Evolutionary conservation across 2,888 invertebrate species (phyloP), one percentile per base, ranked within the genome.

Genomic region (Aporophyla nigra): DNA sequence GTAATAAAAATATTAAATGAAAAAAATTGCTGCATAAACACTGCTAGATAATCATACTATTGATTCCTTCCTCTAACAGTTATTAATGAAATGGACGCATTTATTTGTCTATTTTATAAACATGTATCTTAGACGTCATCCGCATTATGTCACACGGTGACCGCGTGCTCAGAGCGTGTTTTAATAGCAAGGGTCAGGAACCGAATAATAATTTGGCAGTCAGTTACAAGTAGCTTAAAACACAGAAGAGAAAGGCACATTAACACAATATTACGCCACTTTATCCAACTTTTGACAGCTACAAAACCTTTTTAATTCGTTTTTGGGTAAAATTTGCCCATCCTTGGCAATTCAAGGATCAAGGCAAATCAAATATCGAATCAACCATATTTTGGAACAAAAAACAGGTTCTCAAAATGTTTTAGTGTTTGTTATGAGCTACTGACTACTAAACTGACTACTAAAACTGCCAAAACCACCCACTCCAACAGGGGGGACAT

Each of bases 141-240:
- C 27, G n/a, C n/a, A n/a, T 72, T 77, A 70, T 72, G 63, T 85
- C 83, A 76, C 73, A 54, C 61, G n/a, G 21, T 46, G 58, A 43
- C 46, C 74, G 66, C 59, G 77, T 85, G 75, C 10, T 56, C 2
- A 9, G 62, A 40, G 49, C 71, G 40, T 67, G 67, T 40, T 59
- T 43, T 16, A 27, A 43, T 56, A 62, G 1, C 49, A 56, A 54
- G 33, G 69, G 72, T 82, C 65, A 69, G 58, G 33, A 63, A 71
- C 67, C 49, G 56, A 58, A 67, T 68, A 21, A 19, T 72, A 49
- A 58, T 40, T 24, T 49, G 7, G 19, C 12, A 65, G 46, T 27
- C 14, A 27, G 14, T 49, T 49, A 66, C 7, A 14, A 65, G 24
- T 14, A 46, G 63, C 24, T 24, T 19, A 21, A 40, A n/a, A 40